Evolutionary conservation across 2,888 invertebrate genomes (phyloP).

Genomic region (Cantharis nigra): DNA sequence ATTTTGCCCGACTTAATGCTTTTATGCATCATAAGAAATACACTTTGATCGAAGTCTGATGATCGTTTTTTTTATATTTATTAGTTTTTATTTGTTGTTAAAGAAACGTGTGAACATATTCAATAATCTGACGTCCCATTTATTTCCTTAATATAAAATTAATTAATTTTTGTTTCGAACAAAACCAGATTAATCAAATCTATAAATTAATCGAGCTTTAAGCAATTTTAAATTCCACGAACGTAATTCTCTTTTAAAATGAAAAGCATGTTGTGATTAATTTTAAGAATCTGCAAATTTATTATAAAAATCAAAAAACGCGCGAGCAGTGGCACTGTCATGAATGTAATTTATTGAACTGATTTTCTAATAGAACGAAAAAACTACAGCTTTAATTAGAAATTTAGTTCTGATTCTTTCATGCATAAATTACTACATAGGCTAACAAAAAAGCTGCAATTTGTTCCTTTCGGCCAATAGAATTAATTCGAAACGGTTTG

Average conservation of each 20-base stretch:
- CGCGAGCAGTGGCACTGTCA: neutral
- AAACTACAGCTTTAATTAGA: neutral
- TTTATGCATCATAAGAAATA: constrained; percentile 38
- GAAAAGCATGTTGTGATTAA: neutral
- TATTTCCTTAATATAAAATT: neutral
- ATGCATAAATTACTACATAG: neutral
- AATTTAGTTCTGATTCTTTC: neutral
- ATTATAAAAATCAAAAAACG: neutral
- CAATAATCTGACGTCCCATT: constrained; percentile 1
- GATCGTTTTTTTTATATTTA: constrained; percentile 20
- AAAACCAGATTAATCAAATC: neutral
- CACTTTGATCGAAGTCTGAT: constrained; percentile 39
- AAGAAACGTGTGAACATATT: constrained; percentile 14
- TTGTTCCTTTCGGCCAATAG: neutral
- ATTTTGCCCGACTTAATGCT: constrained; percentile 33
- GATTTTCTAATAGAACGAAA: neutral
- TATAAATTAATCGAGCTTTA: neutral
- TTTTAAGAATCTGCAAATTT: neutral
- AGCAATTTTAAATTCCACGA: neutral
- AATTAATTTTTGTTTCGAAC: neutral
- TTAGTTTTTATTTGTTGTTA: neutral
- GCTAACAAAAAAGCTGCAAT: neutral
- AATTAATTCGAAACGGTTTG: neutral
- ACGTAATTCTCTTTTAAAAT: neutral
- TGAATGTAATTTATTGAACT: neutral